Evolutionary conservation across 2,888 invertebrate species (phyloP).

Genomic region (Protophormia terraenovae): DNA sequence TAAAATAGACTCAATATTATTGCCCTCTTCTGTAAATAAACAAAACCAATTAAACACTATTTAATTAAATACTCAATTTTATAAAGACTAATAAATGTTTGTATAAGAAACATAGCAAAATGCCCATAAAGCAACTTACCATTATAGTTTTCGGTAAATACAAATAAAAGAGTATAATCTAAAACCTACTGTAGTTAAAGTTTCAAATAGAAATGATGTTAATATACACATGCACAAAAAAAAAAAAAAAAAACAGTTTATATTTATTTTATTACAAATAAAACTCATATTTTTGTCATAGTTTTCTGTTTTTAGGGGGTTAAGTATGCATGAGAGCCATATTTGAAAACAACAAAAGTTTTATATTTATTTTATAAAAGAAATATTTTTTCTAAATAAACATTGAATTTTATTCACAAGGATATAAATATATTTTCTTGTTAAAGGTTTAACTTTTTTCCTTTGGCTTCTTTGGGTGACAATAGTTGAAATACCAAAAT

Average conservation of each 20-base stretch:
- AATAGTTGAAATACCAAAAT: constrained; percentile 41
- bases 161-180: background rate
- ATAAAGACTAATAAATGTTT: background rate
- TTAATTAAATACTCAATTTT: too few species aligned
- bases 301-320: background rate
- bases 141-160: background rate
- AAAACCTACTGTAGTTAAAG: background rate
- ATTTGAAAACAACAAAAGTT: constrained; percentile 11
- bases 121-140: background rate
- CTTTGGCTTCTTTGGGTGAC: too few species aligned
- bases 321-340: background rate
- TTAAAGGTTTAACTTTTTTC: constrained; percentile 9
- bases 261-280: constrained; percentile 25
- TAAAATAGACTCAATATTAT: too few species aligned
- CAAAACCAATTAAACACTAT: too few species aligned
- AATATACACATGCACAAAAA: background rate
- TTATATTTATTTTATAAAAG: constrained; percentile 8
- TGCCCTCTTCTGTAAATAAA: too few species aligned
- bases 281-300: constrained; percentile 21
- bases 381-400: constrained; percentile 31
- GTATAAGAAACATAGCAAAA: background rate
- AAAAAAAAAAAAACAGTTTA: background rate
- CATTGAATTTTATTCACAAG: constrained; percentile 20
- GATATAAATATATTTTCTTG: constrained; percentile 20
- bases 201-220: background rate